Percentiles rank a stretch among this genome's conserved stretches.
phyloP scores from a whole-genome alignment of 2,888 invertebrate genomes.

The Leucophenga montana region DNA sequence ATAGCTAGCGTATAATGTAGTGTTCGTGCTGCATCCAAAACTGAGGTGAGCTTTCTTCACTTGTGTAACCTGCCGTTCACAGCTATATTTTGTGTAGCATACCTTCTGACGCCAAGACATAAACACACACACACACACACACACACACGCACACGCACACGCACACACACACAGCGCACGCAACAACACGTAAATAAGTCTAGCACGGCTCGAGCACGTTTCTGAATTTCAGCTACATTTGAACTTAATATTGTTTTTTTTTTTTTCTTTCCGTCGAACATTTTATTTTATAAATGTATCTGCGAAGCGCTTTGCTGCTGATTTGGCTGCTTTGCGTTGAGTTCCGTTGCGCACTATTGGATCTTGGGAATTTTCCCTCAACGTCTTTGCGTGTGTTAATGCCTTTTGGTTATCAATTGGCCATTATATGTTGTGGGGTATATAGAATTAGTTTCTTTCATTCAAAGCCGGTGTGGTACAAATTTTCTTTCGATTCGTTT shows the following conservation, averaged over 20 bases:
- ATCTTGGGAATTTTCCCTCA: constrained; percentile 50
- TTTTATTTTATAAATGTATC: constrained; percentile 18
- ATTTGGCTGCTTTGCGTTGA: neutral
- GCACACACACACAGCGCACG: constrained; percentile 6
- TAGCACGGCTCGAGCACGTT: constrained; percentile 49
- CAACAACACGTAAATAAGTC: neutral
- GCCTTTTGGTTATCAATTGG: constrained; percentile 66
- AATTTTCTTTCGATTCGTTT: constrained; percentile 6
- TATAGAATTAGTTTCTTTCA: constrained; percentile 12
- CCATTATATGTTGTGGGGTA: constrained; percentile 59
- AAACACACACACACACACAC: no score
- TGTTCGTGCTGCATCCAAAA: no score
- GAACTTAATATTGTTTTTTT: constrained; percentile 59
- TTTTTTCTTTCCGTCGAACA: neutral
- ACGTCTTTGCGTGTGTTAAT: constrained; percentile 59
- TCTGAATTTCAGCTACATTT: constrained; percentile 65
- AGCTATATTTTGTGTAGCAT: no score
- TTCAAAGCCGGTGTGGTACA: neutral
- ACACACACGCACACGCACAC: no score
- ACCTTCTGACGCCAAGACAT: neutral
- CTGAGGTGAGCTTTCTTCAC: no score
- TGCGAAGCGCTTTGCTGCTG: neutral
- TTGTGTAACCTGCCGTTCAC: no score
- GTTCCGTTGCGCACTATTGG: constrained; percentile 46
- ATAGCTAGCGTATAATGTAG: no score